These are phyloP conservation scores for Lapara coniferarum DNA, from an alignment of 2,888 invertebrate genomes.

Conservation along the genomic window DNA sequence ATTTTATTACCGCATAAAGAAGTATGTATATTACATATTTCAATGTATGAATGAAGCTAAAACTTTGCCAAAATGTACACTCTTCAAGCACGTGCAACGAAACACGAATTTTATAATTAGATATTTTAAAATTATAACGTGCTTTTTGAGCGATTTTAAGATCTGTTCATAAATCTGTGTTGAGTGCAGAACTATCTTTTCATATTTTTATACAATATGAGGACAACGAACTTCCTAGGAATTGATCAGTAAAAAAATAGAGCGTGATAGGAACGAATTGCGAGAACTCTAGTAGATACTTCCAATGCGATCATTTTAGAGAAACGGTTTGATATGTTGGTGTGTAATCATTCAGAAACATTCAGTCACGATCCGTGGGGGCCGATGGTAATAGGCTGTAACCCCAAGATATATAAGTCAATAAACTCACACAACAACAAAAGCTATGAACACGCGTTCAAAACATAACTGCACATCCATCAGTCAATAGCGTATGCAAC, in stretches of 20 bases:
- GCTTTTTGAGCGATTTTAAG: not conserved
- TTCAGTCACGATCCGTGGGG: not conserved
- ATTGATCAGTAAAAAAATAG: not conserved
- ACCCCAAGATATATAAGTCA: not conserved
- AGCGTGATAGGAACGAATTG: too few relatives aligned
- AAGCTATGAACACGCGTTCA: not conserved
- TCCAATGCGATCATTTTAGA: too few relatives aligned
- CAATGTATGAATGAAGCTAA: conserved; percentile 8
- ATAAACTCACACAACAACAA: not conserved
- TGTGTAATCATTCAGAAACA: not conserved
- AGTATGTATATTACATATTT: not conserved
- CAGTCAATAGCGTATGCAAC: conserved; percentile 2
- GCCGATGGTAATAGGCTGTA: not conserved
- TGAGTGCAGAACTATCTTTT: not conserved
- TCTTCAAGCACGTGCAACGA: not conserved
- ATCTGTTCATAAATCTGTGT: not conserved
- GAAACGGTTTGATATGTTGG: too few relatives aligned
- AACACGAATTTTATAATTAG: conserved; percentile 8
- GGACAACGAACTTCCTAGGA: not conserved
- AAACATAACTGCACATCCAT: not conserved
- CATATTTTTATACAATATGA: not conserved
- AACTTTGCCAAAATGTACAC: conserved; percentile 11
- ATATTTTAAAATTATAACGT: not conserved
- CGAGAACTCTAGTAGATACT: not conserved
- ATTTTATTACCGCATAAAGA: conserved; percentile 6